These are phyloP conservation scores for Mesochorus sp. DNA, from an alignment of 2,888 invertebrate species.

Conservation along the genomic window DNA sequence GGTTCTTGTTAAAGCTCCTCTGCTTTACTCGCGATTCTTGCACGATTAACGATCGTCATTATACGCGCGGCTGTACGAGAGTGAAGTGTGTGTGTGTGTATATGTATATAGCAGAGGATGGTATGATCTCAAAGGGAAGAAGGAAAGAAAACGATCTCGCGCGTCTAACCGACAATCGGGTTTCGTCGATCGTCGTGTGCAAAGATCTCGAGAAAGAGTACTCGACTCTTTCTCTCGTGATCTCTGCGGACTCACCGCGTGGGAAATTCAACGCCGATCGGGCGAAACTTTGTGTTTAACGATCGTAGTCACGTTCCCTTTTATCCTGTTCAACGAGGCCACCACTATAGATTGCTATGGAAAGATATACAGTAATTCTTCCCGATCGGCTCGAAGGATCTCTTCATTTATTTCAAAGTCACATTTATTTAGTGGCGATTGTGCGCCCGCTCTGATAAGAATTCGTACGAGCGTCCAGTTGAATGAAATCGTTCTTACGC, in stretches of 20 bases:
- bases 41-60: constrained; percentile 62
- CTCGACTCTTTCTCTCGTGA: no score
- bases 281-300: constrained; percentile 56
- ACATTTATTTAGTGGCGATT: constrained; percentile 2
- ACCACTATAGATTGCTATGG: constrained; percentile 2
- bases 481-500: not conserved
- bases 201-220: constrained; percentile 22
- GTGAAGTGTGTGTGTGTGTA: not conserved
- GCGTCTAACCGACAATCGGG: constrained; percentile 44
- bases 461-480: not conserved
- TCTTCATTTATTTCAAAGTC: constrained; percentile 4
- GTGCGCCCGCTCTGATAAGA: not conserved
- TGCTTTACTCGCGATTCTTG: constrained; percentile 46
- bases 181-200: constrained; percentile 37
- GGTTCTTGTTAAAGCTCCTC: constrained; percentile 58
- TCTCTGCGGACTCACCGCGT: constrained; percentile 50
- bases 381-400: not conserved
- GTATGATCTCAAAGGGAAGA: constrained; percentile 28
- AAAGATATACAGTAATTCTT: constrained; percentile 12
- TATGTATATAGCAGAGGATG: constrained; percentile 21
- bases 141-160: constrained; percentile 50
- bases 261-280: constrained; percentile 63
- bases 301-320: constrained; percentile 55
- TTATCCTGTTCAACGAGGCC: constrained; percentile 36
- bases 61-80: constrained; percentile 49